These are phyloP conservation scores for Apaloderma vittatum DNA, from an alignment of 2,113 vertebrate genomes.

Conservation along the genomic window DNA sequence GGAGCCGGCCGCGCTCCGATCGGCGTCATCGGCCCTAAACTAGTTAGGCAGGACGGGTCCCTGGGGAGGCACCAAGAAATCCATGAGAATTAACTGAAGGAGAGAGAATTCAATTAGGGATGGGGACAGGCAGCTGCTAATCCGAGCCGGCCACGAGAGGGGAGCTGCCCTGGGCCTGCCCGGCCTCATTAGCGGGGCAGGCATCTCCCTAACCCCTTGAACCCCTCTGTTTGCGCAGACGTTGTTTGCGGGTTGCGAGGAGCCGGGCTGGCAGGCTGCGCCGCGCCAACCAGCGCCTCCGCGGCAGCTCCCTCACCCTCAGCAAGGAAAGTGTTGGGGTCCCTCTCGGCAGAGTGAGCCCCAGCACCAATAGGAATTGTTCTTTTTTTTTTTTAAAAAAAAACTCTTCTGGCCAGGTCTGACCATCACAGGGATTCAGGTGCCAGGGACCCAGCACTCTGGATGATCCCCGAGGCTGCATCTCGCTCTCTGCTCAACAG, in stretches of 20 bases:
- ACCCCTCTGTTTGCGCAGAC: conserved; percentile 11
- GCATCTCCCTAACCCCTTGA: conserved; percentile 37
- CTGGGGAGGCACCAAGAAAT: conserved; percentile 60
- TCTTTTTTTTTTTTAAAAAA: too few relatives aligned
- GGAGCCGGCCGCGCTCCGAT: not conserved
- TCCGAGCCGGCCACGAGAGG: not conserved
- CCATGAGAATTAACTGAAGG: conserved; percentile 71
- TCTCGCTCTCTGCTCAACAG: not conserved
- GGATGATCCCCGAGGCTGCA: not conserved
- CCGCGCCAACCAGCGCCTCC: not conserved
- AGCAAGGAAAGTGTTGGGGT: not conserved
- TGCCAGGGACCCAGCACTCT: not conserved
- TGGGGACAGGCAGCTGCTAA: conserved; percentile 70
- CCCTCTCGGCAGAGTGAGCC: not conserved
- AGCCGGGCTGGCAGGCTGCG: not conserved
- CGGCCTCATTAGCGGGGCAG: conserved; percentile 56
- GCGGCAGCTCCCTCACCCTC: rapidly evolving
- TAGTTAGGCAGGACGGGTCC: conserved; percentile 50
- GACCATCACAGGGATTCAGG: rapidly evolving
- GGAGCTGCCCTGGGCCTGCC: conserved; percentile 41
- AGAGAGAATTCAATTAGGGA: conserved; percentile 71
- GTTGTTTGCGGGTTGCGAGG: not conserved
- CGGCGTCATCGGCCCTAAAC: conserved; percentile 12
- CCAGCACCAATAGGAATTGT: not conserved
- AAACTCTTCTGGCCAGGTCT: not conserved